Conservation (phyloP, 1,140 invertebrate species). For the Drosophila murphyi region DNA sequence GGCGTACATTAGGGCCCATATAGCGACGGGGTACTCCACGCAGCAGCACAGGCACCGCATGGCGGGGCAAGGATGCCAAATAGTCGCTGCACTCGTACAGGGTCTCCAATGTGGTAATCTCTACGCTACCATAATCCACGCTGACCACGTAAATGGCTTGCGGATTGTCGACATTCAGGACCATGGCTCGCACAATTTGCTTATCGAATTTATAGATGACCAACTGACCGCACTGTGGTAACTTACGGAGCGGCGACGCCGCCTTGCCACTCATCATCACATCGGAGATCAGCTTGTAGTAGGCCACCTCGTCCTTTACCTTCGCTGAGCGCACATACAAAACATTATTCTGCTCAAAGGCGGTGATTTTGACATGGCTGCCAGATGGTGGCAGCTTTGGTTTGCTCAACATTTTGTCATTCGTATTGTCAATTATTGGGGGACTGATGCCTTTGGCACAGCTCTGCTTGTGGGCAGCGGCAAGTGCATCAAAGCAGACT, state of each 20-base stretch:
- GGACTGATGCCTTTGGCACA: conserved; percentile 25
- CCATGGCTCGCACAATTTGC: conserved; percentile 60
- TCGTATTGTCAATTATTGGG: background rate
- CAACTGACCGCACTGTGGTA: conserved; percentile 61
- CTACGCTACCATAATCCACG: conserved; percentile 74
- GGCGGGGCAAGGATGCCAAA: conserved; percentile 44
- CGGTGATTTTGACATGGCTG: conserved; percentile 59
- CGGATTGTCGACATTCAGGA: conserved; percentile 56
- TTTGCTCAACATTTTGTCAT: background rate
- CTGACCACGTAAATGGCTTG: conserved; percentile 61
- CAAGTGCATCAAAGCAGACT: conserved; percentile 37
- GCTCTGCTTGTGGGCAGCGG: conserved; percentile 23
- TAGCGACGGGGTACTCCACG: conserved; percentile 56
- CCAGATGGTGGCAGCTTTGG: conserved; percentile 47
- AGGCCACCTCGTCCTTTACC: conserved; percentile 43
- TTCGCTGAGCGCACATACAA: conserved; percentile 66
- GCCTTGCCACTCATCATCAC: conserved; percentile 33
- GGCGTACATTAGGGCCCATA: conserved; percentile 54
- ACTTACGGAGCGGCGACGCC: conserved; percentile 21
- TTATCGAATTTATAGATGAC: conserved; percentile 56
- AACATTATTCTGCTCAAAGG: conserved; percentile 69
- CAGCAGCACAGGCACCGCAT: conserved; percentile 63
- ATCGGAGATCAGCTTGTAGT: conserved; percentile 48
- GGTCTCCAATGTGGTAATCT: conserved; percentile 41
- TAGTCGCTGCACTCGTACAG: conserved; percentile 54